Evolutionary conservation across 2,113 vertebrate genomes (phyloP).

Genomic region (Lepidothrix coronata): DNA sequence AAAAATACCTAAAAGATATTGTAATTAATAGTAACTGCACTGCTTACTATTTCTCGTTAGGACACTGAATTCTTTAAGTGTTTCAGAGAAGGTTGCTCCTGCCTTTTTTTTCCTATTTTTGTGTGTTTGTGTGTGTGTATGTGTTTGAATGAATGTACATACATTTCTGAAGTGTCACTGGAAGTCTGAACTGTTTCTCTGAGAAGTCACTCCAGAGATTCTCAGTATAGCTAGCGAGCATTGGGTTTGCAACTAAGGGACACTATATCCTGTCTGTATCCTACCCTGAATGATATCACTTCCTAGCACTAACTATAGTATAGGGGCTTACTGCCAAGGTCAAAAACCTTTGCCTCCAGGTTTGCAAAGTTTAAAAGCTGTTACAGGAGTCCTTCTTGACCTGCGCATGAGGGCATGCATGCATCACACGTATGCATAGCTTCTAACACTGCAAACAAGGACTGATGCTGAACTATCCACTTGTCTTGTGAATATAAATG

Average conservation of each 20-base stretch:
- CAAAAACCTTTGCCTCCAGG: background rate
- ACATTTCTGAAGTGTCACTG: background rate
- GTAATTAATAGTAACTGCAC: background rate
- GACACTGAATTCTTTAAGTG: background rate
- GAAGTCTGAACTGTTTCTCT: background rate
- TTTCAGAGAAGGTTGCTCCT: background rate
- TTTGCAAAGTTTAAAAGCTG: background rate
- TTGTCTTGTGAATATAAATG: background rate
- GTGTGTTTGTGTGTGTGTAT: background rate
- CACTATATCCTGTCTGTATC: background rate
- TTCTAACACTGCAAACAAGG: background rate
- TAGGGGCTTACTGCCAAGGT: background rate
- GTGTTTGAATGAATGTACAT: background rate
- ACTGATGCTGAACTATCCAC: background rate
- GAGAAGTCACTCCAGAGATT: background rate
- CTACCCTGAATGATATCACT: background rate
- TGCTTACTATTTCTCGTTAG: background rate
- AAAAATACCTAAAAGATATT: background rate
- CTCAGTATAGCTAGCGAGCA: background rate
- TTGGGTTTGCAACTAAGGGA: background rate
- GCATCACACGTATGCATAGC: accelerated
- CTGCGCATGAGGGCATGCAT: background rate
- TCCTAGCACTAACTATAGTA: background rate
- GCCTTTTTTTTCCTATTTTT: background rate
- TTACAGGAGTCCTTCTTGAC: background rate